These are phyloP conservation scores for Panulirus ornatus DNA, from an alignment of 1,140 invertebrate genomes.

Conservation along the genomic window DNA sequence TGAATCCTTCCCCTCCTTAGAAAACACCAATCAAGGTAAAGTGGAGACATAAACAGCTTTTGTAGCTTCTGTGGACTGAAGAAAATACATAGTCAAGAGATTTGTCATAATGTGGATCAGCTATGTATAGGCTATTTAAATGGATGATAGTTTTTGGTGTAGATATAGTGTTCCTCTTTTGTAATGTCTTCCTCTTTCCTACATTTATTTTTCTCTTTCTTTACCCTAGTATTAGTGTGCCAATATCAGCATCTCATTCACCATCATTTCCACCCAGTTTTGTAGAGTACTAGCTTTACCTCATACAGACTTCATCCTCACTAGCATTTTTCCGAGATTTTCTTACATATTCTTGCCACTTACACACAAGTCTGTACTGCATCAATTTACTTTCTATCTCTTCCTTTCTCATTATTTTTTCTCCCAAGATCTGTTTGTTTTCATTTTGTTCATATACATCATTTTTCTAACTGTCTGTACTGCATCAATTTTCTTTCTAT, in stretches of 20 bases:
- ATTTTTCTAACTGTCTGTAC: not conserved
- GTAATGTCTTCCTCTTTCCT: too few species aligned
- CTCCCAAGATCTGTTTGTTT: not conserved
- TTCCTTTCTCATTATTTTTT: constrained; percentile 6
- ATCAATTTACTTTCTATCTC: not conserved
- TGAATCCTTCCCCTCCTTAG: constrained; percentile 31
- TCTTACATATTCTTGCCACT: too few species aligned
- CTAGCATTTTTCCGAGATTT: too few species aligned
- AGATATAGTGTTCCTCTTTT: too few species aligned
- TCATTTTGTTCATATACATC: not conserved
- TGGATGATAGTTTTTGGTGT: too few species aligned
- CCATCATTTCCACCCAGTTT: too few species aligned
- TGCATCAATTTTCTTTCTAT: not conserved
- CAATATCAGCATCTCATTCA: too few species aligned
- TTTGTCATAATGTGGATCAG: not conserved
- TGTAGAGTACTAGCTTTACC: too few species aligned
- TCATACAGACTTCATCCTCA: too few species aligned
- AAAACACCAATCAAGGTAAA: constrained; percentile 69
- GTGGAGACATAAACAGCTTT: not conserved
- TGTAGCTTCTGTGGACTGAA: constrained; percentile 46
- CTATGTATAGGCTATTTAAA: not conserved
- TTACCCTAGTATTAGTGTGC: too few species aligned
- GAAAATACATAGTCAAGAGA: not conserved
- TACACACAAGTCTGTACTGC: too few species aligned
- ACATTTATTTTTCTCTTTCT: too few species aligned